Conservation (phyloP, 2,113 vertebrate genomes). For the Alexandromys fortis region DNA sequence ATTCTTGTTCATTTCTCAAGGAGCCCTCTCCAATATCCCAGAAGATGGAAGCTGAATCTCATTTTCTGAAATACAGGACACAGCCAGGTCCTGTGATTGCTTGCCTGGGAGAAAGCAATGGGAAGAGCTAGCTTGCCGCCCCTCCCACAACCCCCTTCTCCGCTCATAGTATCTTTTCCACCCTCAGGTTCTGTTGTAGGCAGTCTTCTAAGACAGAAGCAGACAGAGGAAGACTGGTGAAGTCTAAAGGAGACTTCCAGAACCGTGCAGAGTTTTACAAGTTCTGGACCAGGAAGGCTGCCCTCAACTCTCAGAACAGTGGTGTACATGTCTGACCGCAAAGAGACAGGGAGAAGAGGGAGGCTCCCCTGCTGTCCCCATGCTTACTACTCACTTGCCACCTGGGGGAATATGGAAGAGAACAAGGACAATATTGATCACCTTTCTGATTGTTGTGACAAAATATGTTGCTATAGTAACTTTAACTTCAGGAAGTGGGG, state of each 20-base stretch:
- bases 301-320: neutral
- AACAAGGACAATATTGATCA: neutral
- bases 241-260: neutral
- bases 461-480: neutral
- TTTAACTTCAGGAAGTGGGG: neutral
- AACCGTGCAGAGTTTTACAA: neutral
- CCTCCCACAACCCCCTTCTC: neutral
- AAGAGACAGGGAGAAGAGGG: neutral
- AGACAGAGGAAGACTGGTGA: neutral
- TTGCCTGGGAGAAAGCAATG: neutral
- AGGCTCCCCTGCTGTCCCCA: neutral
- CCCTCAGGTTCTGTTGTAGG: neutral
- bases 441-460: neutral
- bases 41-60: neutral
- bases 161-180: no score
- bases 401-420: neutral
- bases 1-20: slow-evolving; percentile 22
- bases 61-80: neutral
- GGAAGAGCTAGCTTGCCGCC: neutral
- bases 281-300: neutral
- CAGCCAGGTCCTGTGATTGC: neutral
- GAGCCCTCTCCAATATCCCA: neutral
- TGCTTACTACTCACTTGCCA: neutral
- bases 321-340: neutral
- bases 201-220: neutral